Evolutionary conservation across 1,140 invertebrate genomes (phyloP).

Genomic region (Acromyrmex charruanus): DNA sequence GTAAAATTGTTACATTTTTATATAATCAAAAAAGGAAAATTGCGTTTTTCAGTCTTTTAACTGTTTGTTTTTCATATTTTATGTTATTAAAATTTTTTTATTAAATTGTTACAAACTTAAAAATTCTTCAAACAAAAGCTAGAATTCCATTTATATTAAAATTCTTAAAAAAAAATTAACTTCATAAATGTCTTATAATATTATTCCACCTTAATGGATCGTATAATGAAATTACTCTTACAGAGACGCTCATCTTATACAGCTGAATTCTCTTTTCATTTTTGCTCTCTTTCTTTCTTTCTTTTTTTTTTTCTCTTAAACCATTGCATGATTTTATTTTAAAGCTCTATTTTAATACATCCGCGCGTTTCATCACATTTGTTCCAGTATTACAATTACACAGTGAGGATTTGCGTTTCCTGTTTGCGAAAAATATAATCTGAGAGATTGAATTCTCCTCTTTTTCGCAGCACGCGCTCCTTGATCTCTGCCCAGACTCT

Average conservation of each 20-base stretch:
- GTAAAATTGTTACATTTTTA: not conserved
- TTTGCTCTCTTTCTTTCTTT: not conserved
- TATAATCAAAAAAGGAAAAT: not conserved
- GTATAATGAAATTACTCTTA: not conserved
- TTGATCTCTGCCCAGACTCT: constrained; percentile 26
- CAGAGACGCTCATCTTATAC: not conserved
- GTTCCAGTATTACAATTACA: not conserved
- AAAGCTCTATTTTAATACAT: not conserved
- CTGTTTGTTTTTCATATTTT: not conserved
- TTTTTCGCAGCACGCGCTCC: not conserved
- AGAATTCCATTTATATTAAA: not conserved
- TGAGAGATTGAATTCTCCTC: constrained; percentile 6
- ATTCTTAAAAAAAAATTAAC: constrained; percentile 9
- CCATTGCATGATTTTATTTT: not conserved
- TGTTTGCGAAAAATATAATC: not conserved
- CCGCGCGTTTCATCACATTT: not conserved
- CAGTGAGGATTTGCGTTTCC: not conserved
- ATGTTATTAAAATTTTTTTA: not conserved
- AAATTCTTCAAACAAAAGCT: not conserved
- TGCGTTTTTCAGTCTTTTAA: not conserved
- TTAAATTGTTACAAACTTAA: not conserved
- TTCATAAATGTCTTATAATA: constrained; percentile 13
- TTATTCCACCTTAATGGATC: not conserved
- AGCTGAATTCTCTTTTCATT: not conserved
- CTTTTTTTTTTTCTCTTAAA: not conserved